Conservation (phyloP, 2,888 invertebrate genomes). For the Cordilura impudica region DNA sequence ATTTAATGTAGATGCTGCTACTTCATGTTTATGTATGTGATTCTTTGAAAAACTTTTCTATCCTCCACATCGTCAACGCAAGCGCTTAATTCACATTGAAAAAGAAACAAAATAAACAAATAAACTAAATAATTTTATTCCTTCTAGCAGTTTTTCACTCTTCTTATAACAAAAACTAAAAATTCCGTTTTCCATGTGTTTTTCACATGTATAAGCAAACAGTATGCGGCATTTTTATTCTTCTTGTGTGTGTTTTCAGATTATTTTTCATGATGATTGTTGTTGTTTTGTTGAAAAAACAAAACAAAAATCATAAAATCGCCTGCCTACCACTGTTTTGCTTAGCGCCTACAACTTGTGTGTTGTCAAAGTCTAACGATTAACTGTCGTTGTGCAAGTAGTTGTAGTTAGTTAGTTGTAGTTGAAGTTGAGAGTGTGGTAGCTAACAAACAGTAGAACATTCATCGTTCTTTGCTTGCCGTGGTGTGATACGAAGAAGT, state of each 20-base stretch:
- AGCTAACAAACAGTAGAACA: neutral
- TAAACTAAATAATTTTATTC: neutral
- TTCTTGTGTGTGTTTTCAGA: constrained; percentile 20
- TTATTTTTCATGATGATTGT: neutral
- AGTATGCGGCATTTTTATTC: constrained; percentile 57
- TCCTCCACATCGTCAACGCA: neutral
- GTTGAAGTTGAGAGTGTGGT: no score
- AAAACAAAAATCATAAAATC: no score
- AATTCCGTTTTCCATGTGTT: constrained; percentile 21
- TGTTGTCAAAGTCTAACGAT: constrained; percentile 63
- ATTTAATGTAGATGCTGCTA: constrained; percentile 45
- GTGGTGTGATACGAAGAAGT: constrained; percentile 52
- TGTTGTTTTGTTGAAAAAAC: constrained; percentile 48
- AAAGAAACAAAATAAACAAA: neutral
- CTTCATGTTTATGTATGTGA: neutral
- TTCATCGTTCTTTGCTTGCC: neutral
- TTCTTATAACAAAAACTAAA: neutral
- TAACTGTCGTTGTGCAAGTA: constrained; percentile 58
- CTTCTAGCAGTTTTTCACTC: constrained; percentile 1
- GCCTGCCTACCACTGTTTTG: constrained; percentile 53
- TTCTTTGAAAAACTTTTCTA: neutral
- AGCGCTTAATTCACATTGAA: neutral
- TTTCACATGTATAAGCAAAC: constrained; percentile 38
- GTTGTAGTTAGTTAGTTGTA: constrained; percentile 24
- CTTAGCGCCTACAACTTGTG: constrained; percentile 59